Evolutionary conservation across 2,888 invertebrate genomes (phyloP).

Genomic region (Amorpha juglandis): DNA sequence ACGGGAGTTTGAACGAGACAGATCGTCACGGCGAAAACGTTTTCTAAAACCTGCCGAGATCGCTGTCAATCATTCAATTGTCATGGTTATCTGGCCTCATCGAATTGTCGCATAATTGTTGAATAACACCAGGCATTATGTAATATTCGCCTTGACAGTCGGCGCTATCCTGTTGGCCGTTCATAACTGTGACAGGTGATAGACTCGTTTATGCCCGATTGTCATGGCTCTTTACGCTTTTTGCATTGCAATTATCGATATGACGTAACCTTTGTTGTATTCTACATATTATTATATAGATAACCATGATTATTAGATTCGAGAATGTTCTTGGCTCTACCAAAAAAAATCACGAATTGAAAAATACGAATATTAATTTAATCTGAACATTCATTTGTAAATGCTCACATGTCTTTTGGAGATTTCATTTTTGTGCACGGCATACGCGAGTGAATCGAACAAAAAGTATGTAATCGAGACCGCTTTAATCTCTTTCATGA

Average conservation of each 20-base stretch:
- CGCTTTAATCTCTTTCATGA: slow-evolving; percentile 54
- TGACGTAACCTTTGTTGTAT: slow-evolving; percentile 49
- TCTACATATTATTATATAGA: slow-evolving; percentile 29
- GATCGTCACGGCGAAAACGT: slow-evolving; percentile 51
- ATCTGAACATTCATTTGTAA: background rate
- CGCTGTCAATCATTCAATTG: slow-evolving; percentile 51
- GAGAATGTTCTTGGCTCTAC: background rate
- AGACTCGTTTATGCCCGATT: slow-evolving; percentile 49
- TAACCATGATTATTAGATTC: slow-evolving; percentile 11
- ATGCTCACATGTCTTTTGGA: background rate
- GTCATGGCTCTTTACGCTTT: slow-evolving; percentile 42
- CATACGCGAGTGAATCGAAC: slow-evolving; percentile 44
- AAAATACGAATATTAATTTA: background rate
- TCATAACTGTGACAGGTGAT: slow-evolving; percentile 49
- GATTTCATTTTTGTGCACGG: slow-evolving; percentile 10
- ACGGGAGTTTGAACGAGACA: slow-evolving; percentile 59
- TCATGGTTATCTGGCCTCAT: slow-evolving; percentile 55
- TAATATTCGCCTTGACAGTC: slow-evolving; percentile 51
- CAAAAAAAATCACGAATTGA: background rate
- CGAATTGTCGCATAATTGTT: slow-evolving; percentile 66
- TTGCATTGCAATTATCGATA: slow-evolving; percentile 45
- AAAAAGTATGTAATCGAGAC: slow-evolving; percentile 52
- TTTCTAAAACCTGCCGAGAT: slow-evolving; percentile 41
- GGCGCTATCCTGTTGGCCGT: slow-evolving; percentile 45
- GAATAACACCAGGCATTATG: slow-evolving; percentile 59